Evolutionary conservation across 2,113 vertebrate genomes (phyloP), one percentile per base, ranked within the genome.

Genomic region (Galbula dea): DNA sequence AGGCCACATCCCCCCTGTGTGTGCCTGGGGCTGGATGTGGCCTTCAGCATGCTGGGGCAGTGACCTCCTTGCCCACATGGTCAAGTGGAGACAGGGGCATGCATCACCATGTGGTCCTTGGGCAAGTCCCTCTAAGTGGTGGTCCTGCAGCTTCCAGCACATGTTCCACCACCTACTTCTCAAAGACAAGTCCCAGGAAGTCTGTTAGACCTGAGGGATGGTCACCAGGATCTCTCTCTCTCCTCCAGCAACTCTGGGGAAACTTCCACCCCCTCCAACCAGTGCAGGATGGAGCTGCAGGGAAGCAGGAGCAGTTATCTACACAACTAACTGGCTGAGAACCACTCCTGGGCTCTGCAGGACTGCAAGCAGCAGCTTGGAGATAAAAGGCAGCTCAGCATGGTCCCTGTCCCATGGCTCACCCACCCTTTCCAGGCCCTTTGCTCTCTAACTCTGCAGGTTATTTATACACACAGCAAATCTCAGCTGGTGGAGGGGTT

Each of bases 241-340:
- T 92, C 90, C 89, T 10, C 49, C 10, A 10, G 22, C 37, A 48
- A 7, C 58, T 5, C 15, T 2, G 52, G 18, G 4, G 23, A 7
- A 49, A 74, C 8, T n/a, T 54, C 54, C 89, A 68, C 62, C 58
- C 32, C 2, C 62, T 51, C 67, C 90, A 39, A 23, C 49, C 1
- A 2, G 15, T 3, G 74, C 21, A 30, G 86, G 77, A 57, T 4
- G 24, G 68, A 90, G 73, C 81, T 63, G 68, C 10, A 2, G 68
- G 68, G 72, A 67, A 75, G 43, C 12, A 69, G 34, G 69, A 4
- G 41, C 41, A 73, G 77, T 90, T 83, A 34, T 52, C 95, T 90
- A 94, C 93, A 93, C 93, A 93, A 93, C 93, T 85, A 95, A 88
- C 86, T n/a, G 46, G 66, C 93, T 90, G 90, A 95, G 92, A 93